Conservation (phyloP, 2,888 invertebrate genomes). For the Pyrgus malvae region DNA sequence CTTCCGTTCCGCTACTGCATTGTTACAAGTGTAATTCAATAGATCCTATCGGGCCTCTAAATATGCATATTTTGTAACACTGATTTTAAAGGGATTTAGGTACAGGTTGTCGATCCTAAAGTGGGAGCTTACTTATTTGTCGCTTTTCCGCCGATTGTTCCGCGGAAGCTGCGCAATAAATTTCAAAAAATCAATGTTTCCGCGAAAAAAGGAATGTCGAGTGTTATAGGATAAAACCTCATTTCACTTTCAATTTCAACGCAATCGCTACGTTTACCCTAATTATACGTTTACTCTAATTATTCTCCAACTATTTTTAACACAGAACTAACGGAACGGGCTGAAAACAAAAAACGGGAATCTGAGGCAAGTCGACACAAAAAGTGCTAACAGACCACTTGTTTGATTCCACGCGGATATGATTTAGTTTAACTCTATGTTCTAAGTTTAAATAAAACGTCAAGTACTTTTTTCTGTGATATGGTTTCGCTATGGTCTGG, state of each 20-base stretch:
- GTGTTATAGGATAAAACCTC: not conserved
- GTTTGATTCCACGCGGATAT: constrained; percentile 9
- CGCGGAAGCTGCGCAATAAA: too few relatives aligned
- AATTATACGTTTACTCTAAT: constrained; percentile 18
- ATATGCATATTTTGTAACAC: too few relatives aligned
- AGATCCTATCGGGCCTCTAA: too few relatives aligned
- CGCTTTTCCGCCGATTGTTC: too few relatives aligned
- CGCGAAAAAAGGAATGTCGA: not conserved
- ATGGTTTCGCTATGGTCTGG: too few relatives aligned
- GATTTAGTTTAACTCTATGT: not conserved
- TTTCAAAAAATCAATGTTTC: too few relatives aligned
- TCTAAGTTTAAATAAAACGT: not conserved
- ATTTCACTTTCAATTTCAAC: constrained; percentile 10
- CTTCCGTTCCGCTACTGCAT: not conserved
- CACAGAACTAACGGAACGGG: not conserved
- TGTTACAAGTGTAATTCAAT: too few relatives aligned
- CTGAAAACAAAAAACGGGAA: constrained; percentile 1
- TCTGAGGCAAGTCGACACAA: constrained; percentile 5
- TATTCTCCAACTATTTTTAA: constrained; percentile 11
- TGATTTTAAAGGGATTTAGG: too few relatives aligned
- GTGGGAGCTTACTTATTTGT: too few relatives aligned
- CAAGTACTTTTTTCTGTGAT: too few relatives aligned
- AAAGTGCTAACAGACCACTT: constrained; percentile 11
- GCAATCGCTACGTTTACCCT: not conserved
- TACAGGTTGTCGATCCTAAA: too few relatives aligned